Evolutionary conservation across 1,140 invertebrate genomes (phyloP).

Genomic region (Sminthurides bifidus): DNA sequence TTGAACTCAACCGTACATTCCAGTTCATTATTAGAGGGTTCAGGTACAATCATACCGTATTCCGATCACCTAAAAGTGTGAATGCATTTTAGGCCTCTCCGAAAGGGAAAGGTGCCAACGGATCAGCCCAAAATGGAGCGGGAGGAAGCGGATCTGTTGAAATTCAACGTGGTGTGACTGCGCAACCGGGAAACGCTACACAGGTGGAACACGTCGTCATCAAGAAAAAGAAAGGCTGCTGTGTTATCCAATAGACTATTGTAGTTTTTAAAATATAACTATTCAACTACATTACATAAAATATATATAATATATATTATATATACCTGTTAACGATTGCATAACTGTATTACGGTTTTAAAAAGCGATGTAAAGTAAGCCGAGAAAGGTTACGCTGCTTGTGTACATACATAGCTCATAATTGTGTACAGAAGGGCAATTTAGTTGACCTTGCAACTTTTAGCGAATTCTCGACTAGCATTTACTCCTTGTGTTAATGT

Average conservation of each 20-base stretch:
- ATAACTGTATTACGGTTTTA: too few relatives aligned
- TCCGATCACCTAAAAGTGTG: background rate
- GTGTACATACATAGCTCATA: background rate
- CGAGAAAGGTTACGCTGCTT: too few relatives aligned
- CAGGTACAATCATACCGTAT: background rate
- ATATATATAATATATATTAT: background rate
- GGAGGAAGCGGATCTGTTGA: slow-evolving; percentile 46
- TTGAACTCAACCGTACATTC: background rate
- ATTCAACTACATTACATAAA: background rate
- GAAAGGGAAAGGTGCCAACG: slow-evolving; percentile 34
- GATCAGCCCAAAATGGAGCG: slow-evolving; percentile 36
- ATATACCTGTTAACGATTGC: too few relatives aligned
- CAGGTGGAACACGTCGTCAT: slow-evolving; percentile 72
- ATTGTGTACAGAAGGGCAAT: too few relatives aligned
- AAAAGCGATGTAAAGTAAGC: too few relatives aligned
- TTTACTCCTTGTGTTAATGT: too few relatives aligned
- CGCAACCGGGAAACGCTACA: slow-evolving; percentile 52
- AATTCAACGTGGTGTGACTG: slow-evolving; percentile 56
- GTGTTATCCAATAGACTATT: slow-evolving; percentile 61
- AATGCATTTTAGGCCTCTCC: slow-evolving; percentile 28
- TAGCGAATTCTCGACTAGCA: too few relatives aligned
- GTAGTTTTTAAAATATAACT: background rate
- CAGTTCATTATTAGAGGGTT: background rate
- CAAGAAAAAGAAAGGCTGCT: slow-evolving; percentile 83
- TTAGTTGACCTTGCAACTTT: too few relatives aligned